phyloP scores from a whole-genome alignment of 1,140 invertebrate genomes.

The Aphelinus atriplicis region DNA sequence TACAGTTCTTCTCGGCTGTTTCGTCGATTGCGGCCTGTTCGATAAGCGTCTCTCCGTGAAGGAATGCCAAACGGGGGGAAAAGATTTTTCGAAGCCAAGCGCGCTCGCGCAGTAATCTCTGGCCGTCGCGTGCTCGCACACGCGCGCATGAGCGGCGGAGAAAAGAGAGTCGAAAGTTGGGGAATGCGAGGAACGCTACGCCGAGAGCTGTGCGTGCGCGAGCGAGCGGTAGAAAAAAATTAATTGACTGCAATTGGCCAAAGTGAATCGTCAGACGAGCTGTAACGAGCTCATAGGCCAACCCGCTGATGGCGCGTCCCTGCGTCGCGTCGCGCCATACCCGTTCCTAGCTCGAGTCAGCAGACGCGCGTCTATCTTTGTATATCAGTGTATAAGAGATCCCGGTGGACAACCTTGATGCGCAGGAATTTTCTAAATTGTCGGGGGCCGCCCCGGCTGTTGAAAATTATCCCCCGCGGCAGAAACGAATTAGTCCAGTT shows the following conservation, averaged over 20 bases:
- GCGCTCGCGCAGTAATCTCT: not conserved
- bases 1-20: too few species aligned
- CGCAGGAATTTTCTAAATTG: too few species aligned
- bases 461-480: too few species aligned
- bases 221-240: constrained; percentile 32
- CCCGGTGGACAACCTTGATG: too few species aligned
- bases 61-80: too few species aligned
- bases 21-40: not conserved
- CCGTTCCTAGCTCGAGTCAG: constrained; percentile 6
- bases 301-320: not conserved
- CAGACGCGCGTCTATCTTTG: not conserved
- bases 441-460: too few species aligned
- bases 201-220: not conserved
- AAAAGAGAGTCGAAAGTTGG: constrained; percentile 9
- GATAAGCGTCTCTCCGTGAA: constrained; percentile 1
- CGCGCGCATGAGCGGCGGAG: not conserved
- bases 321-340: too few species aligned
- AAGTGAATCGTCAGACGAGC: constrained; percentile 41
- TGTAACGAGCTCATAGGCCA: constrained; percentile 24
- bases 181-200: constrained; percentile 23
- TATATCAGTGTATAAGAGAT: not conserved
- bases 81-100: too few species aligned
- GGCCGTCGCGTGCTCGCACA: not conserved
- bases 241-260: constrained; percentile 38
- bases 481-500: too few species aligned